A percentile compares a stretch with the other conserved stretches of the same genome.
phyloP scores from a whole-genome alignment of 2,888 invertebrate species.

The Ischnura elegans region DNA sequence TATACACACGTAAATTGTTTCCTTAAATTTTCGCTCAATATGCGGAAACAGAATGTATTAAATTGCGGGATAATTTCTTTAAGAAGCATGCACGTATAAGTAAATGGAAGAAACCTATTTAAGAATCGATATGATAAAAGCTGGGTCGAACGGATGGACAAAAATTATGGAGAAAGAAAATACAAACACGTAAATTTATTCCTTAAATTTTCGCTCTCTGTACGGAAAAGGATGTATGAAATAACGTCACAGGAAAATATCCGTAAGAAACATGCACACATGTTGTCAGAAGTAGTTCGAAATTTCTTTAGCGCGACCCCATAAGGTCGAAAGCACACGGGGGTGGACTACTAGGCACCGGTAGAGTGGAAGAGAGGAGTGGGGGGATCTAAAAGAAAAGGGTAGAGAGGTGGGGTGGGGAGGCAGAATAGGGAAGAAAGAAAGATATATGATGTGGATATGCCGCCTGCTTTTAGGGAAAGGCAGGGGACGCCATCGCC shows the following conservation, averaged over 20 bases:
- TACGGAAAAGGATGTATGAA: slow-evolving; percentile 2
- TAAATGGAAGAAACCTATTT: too few species aligned
- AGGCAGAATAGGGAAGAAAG: not conserved
- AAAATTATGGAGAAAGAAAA: not conserved
- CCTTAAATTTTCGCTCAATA: not conserved
- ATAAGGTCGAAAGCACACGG: not conserved
- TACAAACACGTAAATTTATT: not conserved
- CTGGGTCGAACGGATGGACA: not conserved
- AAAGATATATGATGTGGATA: slow-evolving; percentile 61
- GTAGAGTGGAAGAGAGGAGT: not conserved
- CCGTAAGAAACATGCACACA: not conserved
- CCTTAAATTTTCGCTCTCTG: not conserved
- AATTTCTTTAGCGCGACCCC: slow-evolving; percentile 28
- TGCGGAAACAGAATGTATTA: not conserved
- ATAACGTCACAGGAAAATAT: slow-evolving; percentile 14
- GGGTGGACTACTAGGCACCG: not conserved
- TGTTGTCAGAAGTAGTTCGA: slow-evolving; percentile 55
- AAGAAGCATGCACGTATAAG: slow-evolving; percentile 6
- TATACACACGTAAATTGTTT: not conserved
- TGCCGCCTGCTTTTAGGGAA: slow-evolving; percentile 62
- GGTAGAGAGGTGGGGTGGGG: not conserved
- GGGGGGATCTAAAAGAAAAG: not conserved
- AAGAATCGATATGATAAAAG: not conserved
- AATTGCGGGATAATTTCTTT: not conserved
- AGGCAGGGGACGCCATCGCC: slow-evolving; percentile 24